Evolutionary conservation across 2,113 vertebrate genomes (phyloP).

Genomic region (Mormoops blainvillei): DNA sequence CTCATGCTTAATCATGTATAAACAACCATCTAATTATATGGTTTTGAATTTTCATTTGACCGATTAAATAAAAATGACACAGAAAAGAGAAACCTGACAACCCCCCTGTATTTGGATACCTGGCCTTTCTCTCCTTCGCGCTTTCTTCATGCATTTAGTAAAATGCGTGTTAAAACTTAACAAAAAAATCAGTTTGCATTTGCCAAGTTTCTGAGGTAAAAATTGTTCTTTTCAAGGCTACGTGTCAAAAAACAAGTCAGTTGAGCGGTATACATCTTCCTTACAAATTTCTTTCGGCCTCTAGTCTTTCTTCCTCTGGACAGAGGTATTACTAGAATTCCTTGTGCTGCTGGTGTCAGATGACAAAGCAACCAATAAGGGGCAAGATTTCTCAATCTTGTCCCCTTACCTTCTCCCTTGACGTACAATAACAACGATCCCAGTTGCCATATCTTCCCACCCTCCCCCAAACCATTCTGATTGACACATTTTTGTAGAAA

Average conservation of each 20-base stretch:
- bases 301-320: constrained; percentile 39
- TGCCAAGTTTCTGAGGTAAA: constrained; percentile 62
- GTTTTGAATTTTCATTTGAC: constrained; percentile 71
- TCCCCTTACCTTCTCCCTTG: neutral
- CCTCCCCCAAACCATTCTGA: constrained; percentile 6
- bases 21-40: constrained; percentile 69
- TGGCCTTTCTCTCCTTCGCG: constrained; percentile 52
- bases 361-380: neutral
- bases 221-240: constrained; percentile 69
- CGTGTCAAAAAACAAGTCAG: constrained; percentile 53
- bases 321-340: constrained; percentile 17
- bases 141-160: constrained; percentile 25
- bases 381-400: neutral
- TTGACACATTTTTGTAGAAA: constrained; percentile 62
- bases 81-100: constrained; percentile 64
- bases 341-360: neutral
- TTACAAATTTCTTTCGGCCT: constrained; percentile 24
- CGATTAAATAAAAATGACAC: constrained; percentile 60
- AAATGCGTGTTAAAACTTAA: constrained; percentile 59
- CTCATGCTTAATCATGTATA: constrained; percentile 71
- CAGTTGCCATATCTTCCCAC: neutral
- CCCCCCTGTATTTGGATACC: constrained; percentile 47
- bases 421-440: neutral
- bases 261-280: constrained; percentile 28
- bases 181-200: constrained; percentile 31